These are phyloP conservation scores for Dinomys branickii DNA, from an alignment of 2,113 vertebrate species.

Conservation along the genomic window DNA sequence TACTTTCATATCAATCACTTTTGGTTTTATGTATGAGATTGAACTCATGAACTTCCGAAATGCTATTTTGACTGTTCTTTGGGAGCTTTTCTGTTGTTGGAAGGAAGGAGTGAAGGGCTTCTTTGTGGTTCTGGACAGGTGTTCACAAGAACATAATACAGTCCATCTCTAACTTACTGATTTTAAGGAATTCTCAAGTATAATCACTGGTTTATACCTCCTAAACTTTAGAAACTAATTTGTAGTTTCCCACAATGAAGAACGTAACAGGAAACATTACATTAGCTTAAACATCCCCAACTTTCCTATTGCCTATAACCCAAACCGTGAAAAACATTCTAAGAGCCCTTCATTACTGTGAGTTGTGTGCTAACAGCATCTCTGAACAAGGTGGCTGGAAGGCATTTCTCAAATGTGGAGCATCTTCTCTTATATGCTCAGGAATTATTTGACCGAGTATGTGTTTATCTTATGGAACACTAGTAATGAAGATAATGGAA, in stretches of 20 bases:
- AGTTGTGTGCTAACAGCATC: conserved; percentile 48
- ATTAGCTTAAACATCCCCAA: conserved; percentile 40
- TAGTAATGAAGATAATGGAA: conserved; percentile 41
- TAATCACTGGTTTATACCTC: conserved; percentile 27
- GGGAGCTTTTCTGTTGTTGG: neutral
- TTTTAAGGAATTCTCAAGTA: conserved; percentile 41
- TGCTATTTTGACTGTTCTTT: neutral
- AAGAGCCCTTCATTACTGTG: conserved; percentile 54
- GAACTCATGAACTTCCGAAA: neutral
- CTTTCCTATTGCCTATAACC: conserved; percentile 22
- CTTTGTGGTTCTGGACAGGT: conserved; percentile 11
- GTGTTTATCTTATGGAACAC: conserved; percentile 2
- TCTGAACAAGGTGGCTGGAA: conserved; percentile 52
- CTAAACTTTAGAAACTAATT: conserved; percentile 49
- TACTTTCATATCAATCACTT: neutral
- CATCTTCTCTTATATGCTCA: conserved; percentile 26
- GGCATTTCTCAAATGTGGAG: conserved; percentile 24
- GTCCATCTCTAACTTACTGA: conserved; percentile 32
- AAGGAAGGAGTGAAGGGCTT: conserved; percentile 3
- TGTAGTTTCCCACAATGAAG: conserved; percentile 1
- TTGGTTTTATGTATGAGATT: neutral
- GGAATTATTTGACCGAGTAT: conserved; percentile 48
- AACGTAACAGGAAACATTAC: neutral
- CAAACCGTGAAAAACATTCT: conserved; percentile 39
- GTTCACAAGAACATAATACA: conserved; percentile 17